phyloP scores from a whole-genome alignment of 1,140 invertebrate genomes.

The Formica exsecta region DNA sequence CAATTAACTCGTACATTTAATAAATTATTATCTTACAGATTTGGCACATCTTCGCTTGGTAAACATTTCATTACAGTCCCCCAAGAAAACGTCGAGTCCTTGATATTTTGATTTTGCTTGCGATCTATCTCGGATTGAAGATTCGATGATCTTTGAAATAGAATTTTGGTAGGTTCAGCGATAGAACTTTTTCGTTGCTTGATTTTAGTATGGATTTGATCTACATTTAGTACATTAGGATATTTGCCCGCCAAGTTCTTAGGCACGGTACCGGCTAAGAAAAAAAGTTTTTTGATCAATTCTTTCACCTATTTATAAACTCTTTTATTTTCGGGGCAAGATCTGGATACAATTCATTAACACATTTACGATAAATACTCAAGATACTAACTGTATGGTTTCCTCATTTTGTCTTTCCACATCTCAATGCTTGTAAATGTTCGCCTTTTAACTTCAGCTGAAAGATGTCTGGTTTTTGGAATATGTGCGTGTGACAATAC shows the following conservation, averaged over 20 bases:
- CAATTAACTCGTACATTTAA: not conserved
- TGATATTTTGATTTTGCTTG: not conserved
- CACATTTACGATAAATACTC: not conserved
- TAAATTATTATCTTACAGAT: not conserved
- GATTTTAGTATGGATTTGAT: not conserved
- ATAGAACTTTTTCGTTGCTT: not conserved
- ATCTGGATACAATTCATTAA: too few species aligned
- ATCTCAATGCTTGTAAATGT: constrained; percentile 22
- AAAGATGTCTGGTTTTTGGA: not conserved
- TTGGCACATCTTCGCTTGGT: not conserved
- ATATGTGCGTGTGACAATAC: too few species aligned
- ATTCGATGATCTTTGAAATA: not conserved
- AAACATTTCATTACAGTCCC: too few species aligned
- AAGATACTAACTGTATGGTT: not conserved
- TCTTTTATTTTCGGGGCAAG: too few species aligned
- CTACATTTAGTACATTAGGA: not conserved
- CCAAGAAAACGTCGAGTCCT: not conserved
- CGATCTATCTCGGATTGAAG: not conserved
- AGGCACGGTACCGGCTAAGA: constrained; percentile 20
- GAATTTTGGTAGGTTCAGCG: too few species aligned
- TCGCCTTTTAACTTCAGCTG: constrained; percentile 32
- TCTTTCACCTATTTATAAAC: too few species aligned
- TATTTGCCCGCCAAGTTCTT: not conserved
- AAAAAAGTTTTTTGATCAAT: not conserved
- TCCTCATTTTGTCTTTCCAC: constrained; percentile 39